Conservation (phyloP, 1,140 invertebrate species). For the Pararge aegeria region DNA sequence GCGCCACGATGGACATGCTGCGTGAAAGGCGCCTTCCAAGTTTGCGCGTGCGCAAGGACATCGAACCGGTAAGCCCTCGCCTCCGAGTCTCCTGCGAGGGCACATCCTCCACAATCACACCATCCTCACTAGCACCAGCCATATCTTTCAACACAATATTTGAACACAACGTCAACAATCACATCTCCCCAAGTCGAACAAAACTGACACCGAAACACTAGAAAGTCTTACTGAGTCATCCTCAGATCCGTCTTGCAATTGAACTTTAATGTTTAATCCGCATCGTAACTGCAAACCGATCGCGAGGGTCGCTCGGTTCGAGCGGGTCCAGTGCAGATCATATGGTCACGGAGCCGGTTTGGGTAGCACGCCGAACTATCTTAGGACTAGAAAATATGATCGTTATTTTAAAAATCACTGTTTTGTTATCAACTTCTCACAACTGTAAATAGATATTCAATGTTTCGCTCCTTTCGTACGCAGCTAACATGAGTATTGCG, state of each 20-base stretch:
- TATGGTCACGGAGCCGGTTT: constrained; percentile 68
- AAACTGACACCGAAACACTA: constrained; percentile 42
- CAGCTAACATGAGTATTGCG: constrained; percentile 32
- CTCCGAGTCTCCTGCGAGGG: constrained; percentile 47
- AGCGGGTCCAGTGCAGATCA: constrained; percentile 53
- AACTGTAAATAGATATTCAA: no score
- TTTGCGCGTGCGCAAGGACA: constrained; percentile 74
- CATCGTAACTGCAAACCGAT: constrained; percentile 57
- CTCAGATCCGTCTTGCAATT: constrained; percentile 40
- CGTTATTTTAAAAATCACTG: constrained; percentile 9
- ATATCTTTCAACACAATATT: constrained; percentile 49
- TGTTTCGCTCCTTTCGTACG: no score
- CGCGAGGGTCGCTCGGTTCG: constrained; percentile 49
- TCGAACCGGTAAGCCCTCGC: constrained; percentile 63
- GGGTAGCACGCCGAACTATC: constrained; percentile 34
- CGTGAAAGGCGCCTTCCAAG: constrained; percentile 78
- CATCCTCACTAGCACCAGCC: constrained; percentile 66
- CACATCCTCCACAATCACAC: constrained; percentile 48
- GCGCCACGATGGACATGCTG: constrained; percentile 79
- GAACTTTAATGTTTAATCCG: constrained; percentile 54
- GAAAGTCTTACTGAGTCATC: constrained; percentile 65
- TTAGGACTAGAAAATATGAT: constrained; percentile 12
- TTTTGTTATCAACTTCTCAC: not conserved
- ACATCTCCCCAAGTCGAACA: constrained; percentile 57
- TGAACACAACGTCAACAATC: constrained; percentile 52